These are phyloP conservation scores for Forbesichthys papilliferus DNA, from an alignment of 2,113 vertebrate species.

Conservation along the genomic window DNA sequence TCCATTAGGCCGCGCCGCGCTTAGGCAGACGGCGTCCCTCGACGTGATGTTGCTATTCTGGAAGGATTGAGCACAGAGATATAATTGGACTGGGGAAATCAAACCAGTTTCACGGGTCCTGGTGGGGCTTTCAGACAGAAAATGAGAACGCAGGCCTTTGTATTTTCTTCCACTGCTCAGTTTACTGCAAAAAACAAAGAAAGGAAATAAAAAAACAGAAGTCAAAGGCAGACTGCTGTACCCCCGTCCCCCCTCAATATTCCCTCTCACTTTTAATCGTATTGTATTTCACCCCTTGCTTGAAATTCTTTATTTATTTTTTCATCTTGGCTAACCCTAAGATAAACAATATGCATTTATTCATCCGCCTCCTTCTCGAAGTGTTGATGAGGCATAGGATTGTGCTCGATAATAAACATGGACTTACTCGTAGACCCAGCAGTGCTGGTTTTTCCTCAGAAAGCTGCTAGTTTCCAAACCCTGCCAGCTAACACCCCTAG, in stretches of 20 bases:
- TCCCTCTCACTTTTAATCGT: slow-evolving; percentile 15
- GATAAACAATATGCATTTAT: slow-evolving; percentile 69
- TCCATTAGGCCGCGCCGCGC: slow-evolving; percentile 87
- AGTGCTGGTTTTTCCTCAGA: slow-evolving; percentile 57
- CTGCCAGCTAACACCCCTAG: slow-evolving; percentile 46
- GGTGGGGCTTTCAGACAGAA: slow-evolving; percentile 79
- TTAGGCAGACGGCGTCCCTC: slow-evolving; percentile 87
- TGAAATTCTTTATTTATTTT: slow-evolving; percentile 53
- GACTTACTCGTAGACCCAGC: slow-evolving; percentile 39
- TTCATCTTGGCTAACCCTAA: slow-evolving; percentile 57
- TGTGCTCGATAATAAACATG: slow-evolving; percentile 65
- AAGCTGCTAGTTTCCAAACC: slow-evolving; percentile 59
- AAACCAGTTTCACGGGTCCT: slow-evolving; percentile 87
- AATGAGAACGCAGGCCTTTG: slow-evolving; percentile 81
- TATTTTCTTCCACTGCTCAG: slow-evolving; percentile 67
- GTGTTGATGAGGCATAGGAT: slow-evolving; percentile 64
- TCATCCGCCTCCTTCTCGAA: slow-evolving; percentile 53
- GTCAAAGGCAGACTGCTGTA: slow-evolving; percentile 42
- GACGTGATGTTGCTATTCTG: slow-evolving; percentile 82
- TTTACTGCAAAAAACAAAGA: slow-evolving; percentile 62
- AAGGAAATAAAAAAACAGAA: slow-evolving; percentile 49
- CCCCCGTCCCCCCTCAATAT: slow-evolving; percentile 9
- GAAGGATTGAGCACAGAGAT: slow-evolving; percentile 85
- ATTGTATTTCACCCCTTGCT: slow-evolving; percentile 53
- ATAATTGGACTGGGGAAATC: slow-evolving; percentile 98